These are phyloP conservation scores for Cottoperca gobio DNA, from an alignment of 2,797 vertebrate species.

Conservation along the genomic window DNA sequence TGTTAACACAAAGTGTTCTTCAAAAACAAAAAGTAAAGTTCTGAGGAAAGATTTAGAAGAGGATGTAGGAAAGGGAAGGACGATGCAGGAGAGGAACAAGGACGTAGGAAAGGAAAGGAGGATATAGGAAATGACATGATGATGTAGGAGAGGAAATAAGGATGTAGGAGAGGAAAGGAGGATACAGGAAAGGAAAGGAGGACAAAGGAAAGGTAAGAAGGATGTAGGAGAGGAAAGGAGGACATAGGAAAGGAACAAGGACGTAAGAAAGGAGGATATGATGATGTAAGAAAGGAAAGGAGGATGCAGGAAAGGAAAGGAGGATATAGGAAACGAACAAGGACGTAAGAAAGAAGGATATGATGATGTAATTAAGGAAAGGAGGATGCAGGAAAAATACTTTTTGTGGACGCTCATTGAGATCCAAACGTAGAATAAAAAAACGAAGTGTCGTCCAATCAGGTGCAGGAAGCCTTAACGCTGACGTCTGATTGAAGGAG, in stretches of 20 bases:
- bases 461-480: too few relatives aligned
- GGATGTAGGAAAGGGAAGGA: too few relatives aligned
- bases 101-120: not conserved
- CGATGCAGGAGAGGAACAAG: too few relatives aligned
- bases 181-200: not conserved
- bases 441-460: too few relatives aligned
- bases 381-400: too few relatives aligned
- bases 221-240: not conserved
- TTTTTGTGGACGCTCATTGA: too few relatives aligned
- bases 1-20: too few relatives aligned
- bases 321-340: not conserved
- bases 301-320: not conserved
- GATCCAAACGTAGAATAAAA: too few relatives aligned
- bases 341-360: too few relatives aligned
- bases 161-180: not conserved
- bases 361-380: not conserved
- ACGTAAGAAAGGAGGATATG: not conserved
- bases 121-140: not conserved
- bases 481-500: too few relatives aligned
- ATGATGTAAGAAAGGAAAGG: not conserved
- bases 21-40: too few relatives aligned
- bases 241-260: not conserved
- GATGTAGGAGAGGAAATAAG: not conserved
- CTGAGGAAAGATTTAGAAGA: too few relatives aligned
- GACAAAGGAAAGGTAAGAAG: not conserved